Base-by-base conservation (phyloP, 2,113 vertebrate species). In the Mastomys natalensis region DNA sequence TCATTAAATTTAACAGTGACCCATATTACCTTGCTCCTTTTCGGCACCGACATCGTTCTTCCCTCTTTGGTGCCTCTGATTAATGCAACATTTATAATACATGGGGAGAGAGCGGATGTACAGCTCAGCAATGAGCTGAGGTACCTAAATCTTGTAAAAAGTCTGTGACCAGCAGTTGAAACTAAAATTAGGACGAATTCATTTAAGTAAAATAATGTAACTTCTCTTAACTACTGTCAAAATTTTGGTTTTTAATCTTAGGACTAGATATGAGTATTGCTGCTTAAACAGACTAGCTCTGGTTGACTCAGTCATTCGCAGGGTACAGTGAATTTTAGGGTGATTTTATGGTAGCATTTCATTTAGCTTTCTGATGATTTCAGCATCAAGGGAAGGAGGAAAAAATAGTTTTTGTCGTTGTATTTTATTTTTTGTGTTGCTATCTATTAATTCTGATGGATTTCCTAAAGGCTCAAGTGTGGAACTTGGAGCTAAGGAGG, bases 1-100 rank as follows among this genome's bases (percentile, higher is more conserved):
- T 66, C 91, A 87, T 98, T 98, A 97, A 94, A 96, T 96, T 96
- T 92, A 97, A 96, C 92, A 95, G 19, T 90, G 95, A 77, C 96
- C 88, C 34, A 1, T 19, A 89, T 88, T 94, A 95, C 81, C 64
- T 98, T 66, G 0, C 16, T 93, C 82, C 78, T 93, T 93, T 96
- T 93, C 78, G 76, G 84, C 95, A 87, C 0, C 95, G 97, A 95
- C 87, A 92, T 93, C 87, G 21, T 80, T 89, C 87, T 88, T 91
- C 45, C 82, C 62, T 94, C 86, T 87, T 87, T 90, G 45, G 37
- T 55, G 64, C 64, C n/a, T 95, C 96, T 97, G 97, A 97, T 96
- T 95, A 97, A 96, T 93, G 91, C 70, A 93, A 55, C 95, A 97
- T 95, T 87, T 85, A 95, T 96, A 95, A 95, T 96, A 72, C 94